Evolutionary conservation across 2,797 vertebrate genomes (phyloP).

Genomic region (Myotis findleyi): DNA sequence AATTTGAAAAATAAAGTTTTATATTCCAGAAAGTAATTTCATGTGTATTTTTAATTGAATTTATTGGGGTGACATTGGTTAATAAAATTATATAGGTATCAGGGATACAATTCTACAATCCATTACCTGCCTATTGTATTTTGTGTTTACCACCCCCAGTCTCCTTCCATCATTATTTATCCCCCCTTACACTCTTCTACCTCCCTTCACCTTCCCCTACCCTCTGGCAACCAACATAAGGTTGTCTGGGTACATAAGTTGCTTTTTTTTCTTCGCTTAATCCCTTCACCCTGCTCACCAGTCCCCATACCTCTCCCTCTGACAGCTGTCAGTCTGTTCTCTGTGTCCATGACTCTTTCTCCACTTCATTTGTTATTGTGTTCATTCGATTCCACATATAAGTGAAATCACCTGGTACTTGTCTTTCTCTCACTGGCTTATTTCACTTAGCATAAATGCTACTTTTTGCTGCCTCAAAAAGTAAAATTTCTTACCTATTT

Average conservation of each 20-base stretch:
- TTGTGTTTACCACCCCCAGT: not conserved
- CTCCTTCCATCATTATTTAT: not conserved
- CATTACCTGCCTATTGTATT: not conserved
- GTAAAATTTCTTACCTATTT: not conserved
- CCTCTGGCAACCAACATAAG: not conserved
- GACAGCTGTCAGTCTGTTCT: not conserved
- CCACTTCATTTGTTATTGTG: not conserved
- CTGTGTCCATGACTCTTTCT: not conserved
- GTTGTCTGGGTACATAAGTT: not conserved
- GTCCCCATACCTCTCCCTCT: not conserved
- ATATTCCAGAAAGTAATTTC: not conserved
- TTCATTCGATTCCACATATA: not conserved
- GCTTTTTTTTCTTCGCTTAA: not conserved
- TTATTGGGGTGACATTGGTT: not conserved
- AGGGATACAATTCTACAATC: not conserved
- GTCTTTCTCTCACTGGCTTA: not conserved
- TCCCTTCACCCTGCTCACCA: not conserved
- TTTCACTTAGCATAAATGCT: not conserved
- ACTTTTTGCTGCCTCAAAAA: not conserved
- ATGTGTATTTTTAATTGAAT: not conserved
- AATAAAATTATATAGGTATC: not conserved
- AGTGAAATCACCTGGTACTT: not conserved
- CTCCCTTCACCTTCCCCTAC: not conserved
- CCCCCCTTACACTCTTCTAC: not conserved
- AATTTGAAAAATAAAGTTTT: not conserved